Evolutionary conservation across 1,140 invertebrate genomes (phyloP), one percentile per base, ranked within the genome.

Genomic region (Mactra quadrangularis): DNA sequence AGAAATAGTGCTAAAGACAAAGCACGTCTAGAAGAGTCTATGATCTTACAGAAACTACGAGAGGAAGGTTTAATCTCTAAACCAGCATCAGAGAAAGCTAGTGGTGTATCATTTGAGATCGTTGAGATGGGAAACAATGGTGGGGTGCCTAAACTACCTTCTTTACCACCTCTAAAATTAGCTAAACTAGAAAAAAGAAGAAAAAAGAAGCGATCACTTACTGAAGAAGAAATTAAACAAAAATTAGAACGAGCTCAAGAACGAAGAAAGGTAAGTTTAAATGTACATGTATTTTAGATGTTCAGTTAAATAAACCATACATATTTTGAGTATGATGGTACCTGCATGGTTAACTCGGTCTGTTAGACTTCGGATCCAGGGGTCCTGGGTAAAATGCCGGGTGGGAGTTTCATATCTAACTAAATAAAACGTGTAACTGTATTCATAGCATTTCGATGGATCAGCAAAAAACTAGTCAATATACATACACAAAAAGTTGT

Each of bases 11-110:
- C 91, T 6, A 92, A 90, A 76, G 91, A 92, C 62, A 87, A 87
- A 53, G 87, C 84, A 29, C 64, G 90, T 59, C 59, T 87, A n/a
- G 89, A 93, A 55, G 92, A 93, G 60, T 81, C 86, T 22, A 75
- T 81, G n/a, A 90, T 93, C 31, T 62, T 93, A 35, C 87, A 91
- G 70, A 85, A 86, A 50, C 86, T 93, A 0, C 70, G 89, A 47
- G 89, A 93, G 52, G 93, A 93, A 82, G 93, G 93, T 2, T 86
- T 93, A 3, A 92, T 93, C 35, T 64, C 89, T 31, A 87, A 88
- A 68, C 89, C 91, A 31, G 86, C 83, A 19, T 68, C 86, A 1
- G 79, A 87, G 78, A 85, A 91, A 19, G 79, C 85, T 19, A 90
- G 90, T n/a, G 93, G 92, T 38, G 64, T 93, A 19, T 88, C 89